Percentiles rank a stretch among this genome's conserved stretches.
Evolutionary conservation across 1,140 invertebrate species (phyloP).

Genomic region (Leucophenga varia): DNA sequence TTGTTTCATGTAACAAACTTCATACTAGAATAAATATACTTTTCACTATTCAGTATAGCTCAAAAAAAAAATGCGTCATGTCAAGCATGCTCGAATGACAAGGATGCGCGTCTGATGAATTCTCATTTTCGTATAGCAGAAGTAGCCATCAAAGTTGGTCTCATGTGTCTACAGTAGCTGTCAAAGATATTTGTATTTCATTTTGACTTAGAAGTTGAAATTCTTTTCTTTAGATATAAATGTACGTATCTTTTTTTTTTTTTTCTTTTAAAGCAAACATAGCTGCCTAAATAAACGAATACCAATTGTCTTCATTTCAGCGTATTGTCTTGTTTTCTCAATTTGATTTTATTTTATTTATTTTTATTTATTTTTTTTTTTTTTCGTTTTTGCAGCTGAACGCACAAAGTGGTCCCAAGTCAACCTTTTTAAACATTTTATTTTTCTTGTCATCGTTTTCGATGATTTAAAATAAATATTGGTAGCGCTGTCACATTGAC

Average conservation of each 20-base stretch:
- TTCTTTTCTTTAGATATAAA: too few relatives aligned
- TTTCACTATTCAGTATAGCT: too few relatives aligned
- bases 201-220: slow-evolving; percentile 16
- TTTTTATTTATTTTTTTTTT: slow-evolving; percentile 1
- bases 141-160: too few relatives aligned
- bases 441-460: slow-evolving; percentile 14
- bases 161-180: slow-evolving; percentile 31
- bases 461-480: slow-evolving; percentile 54
- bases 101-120: too few relatives aligned
- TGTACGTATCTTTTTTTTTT: too few relatives aligned
- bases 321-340: too few relatives aligned
- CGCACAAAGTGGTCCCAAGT: slow-evolving; percentile 1
- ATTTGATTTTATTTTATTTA: not conserved
- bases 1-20: too few relatives aligned
- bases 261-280: slow-evolving; percentile 35
- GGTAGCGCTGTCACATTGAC: slow-evolving; percentile 50
- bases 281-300: slow-evolving; percentile 44
- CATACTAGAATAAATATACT: too few relatives aligned
- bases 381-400: slow-evolving; percentile 10
- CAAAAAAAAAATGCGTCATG: too few relatives aligned
- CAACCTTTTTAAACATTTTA: slow-evolving; percentile 9
- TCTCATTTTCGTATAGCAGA: too few relatives aligned
- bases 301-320: slow-evolving; percentile 25
- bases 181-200: slow-evolving; percentile 52
- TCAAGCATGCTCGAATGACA: too few relatives aligned